phyloP scores from a whole-genome alignment of 2,113 vertebrate genomes.

The Muscicapa adusta region DNA sequence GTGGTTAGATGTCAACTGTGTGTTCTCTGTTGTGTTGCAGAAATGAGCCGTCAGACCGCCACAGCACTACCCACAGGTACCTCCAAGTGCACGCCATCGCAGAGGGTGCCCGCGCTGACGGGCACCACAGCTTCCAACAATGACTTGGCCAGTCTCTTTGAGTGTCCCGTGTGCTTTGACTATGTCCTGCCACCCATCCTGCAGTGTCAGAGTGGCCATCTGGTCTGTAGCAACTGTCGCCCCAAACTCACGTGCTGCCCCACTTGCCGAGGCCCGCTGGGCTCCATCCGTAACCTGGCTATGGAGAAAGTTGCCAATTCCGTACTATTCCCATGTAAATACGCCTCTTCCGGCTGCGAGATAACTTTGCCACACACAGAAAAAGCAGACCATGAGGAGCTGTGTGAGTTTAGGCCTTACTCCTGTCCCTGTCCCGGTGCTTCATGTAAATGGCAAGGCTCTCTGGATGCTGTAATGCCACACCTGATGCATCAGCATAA shows the following conservation, averaged over 20 bases:
- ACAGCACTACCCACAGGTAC: conserved; percentile 97
- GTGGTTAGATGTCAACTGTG: not conserved
- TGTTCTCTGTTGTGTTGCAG: conserved; percentile 66
- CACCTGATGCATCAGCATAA: conserved; percentile 99
- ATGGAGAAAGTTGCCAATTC: conserved; percentile 99
- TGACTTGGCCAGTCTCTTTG: conserved; percentile 97
- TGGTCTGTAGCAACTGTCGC: conserved; percentile 98
- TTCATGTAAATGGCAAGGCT: conserved; percentile 98
- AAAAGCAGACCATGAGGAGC: conserved; percentile 98
- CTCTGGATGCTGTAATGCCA: conserved; percentile 97
- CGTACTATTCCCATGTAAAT: conserved; percentile 98
- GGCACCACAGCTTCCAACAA: conserved; percentile 99
- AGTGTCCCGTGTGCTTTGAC: conserved; percentile 99
- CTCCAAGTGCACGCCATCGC: conserved; percentile 96
- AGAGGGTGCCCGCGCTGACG: conserved; percentile 93
- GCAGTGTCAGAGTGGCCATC: conserved; percentile 97
- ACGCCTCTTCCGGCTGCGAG: conserved; percentile 96
- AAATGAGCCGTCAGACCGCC: conserved; percentile 99
- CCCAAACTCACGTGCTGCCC: conserved; percentile 99
- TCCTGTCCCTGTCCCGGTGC: conserved; percentile 97
- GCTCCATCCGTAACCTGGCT: conserved; percentile 98
- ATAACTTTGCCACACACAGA: conserved; percentile 97
- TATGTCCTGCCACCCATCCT: conserved; percentile 98
- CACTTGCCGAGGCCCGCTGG: conserved; percentile 93
- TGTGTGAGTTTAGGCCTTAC: conserved; percentile 97